Percentiles rank a stretch among this genome's conserved stretches.
These are phyloP conservation scores for Phortica variegata DNA, from an alignment of 1,140 invertebrate species.

Conservation along the genomic window DNA sequence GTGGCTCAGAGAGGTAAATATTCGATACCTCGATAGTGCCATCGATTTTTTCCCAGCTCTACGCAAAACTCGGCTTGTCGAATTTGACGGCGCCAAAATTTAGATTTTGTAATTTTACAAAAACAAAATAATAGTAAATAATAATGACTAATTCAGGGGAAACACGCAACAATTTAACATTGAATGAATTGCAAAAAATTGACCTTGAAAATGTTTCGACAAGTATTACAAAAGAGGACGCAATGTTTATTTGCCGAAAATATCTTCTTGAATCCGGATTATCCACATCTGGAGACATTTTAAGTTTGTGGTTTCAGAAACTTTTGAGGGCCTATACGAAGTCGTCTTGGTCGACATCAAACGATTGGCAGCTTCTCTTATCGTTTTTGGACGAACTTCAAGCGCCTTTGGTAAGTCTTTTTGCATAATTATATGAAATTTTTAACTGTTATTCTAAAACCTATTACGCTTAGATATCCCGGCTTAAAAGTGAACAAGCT, in stretches of 20 bases:
- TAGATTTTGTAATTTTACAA: no score
- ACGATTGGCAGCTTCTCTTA: background rate
- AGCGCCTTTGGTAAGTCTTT: slow-evolving; percentile 22
- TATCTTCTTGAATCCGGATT: slow-evolving; percentile 8
- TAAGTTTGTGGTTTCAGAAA: slow-evolving; percentile 32
- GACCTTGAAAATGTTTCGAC: slow-evolving; percentile 18
- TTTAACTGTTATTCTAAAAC: background rate
- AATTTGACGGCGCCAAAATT: no score
- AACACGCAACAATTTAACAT: slow-evolving; percentile 6
- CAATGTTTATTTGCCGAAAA: slow-evolving; percentile 19
- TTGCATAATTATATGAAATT: slow-evolving; percentile 8
- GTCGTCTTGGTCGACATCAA: background rate
- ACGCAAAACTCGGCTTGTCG: no score
- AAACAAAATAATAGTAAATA: no score
- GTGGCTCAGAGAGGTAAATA: no score
- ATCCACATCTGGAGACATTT: slow-evolving; percentile 12
- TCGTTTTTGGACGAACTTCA: slow-evolving; percentile 13
- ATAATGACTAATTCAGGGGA: background rate
- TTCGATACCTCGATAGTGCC: no score
- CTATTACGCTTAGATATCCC: background rate
- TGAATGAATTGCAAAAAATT: slow-evolving; percentile 20
- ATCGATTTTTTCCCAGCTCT: no score
- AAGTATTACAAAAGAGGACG: slow-evolving; percentile 16
- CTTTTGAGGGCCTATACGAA: slow-evolving; percentile 24
- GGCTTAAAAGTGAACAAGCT: background rate